phyloP scores from a whole-genome alignment of 2,797 vertebrate species.

The Morus bassanus region DNA sequence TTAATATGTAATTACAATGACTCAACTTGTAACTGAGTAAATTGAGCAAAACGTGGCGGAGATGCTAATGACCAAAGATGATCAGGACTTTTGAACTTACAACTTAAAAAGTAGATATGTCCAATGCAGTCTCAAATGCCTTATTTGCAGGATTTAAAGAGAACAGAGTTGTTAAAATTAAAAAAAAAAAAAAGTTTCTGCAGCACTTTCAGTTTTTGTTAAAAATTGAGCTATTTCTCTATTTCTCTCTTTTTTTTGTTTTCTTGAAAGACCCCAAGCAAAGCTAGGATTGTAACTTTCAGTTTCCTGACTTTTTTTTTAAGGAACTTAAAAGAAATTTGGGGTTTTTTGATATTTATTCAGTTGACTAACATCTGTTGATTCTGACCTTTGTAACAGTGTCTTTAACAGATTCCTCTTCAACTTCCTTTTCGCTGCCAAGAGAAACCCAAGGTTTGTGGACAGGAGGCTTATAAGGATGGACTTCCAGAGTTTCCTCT shows the following conservation, averaged over 20 bases:
- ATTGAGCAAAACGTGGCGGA: not conserved
- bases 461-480: constrained; percentile 67
- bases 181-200: not conserved
- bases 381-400: constrained; percentile 78
- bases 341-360: not conserved
- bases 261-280: not conserved
- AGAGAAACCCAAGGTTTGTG: constrained; percentile 85
- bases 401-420: constrained; percentile 82
- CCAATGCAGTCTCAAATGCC: not conserved
- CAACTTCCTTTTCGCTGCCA: constrained; percentile 90
- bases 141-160: not conserved
- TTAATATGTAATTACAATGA: not conserved
- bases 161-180: not conserved
- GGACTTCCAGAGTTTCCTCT: constrained; percentile 57
- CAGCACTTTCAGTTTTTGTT: not conserved
- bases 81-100: not conserved
- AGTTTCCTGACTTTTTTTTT: not conserved
- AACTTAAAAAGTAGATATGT: not conserved
- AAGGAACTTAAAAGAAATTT: not conserved
- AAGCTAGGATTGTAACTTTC: not conserved
- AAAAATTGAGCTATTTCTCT: not conserved
- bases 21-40: not conserved
- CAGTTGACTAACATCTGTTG: not conserved
- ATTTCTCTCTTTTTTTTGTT: not conserved
- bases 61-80: not conserved